Evolutionary conservation across 2,113 vertebrate species (phyloP).

Genomic region (Himantopus leucocephalus): DNA sequence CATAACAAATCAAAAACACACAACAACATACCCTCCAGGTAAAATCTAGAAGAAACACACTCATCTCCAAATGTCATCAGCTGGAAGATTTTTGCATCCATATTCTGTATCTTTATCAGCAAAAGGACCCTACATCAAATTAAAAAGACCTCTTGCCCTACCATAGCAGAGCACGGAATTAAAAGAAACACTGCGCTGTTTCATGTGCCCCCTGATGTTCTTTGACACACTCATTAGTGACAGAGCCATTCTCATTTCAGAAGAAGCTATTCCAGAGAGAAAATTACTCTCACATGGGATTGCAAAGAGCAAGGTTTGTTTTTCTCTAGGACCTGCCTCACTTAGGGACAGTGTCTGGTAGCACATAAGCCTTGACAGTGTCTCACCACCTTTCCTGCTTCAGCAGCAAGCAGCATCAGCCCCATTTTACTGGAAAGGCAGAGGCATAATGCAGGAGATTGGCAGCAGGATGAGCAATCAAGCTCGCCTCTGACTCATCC

Average conservation of each 20-base stretch:
- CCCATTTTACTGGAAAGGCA: neutral
- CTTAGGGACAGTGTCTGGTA: neutral
- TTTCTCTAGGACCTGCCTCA: neutral
- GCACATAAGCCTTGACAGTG: neutral
- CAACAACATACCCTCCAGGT: neutral
- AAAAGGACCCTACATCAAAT: neutral
- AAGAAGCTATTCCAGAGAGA: neutral
- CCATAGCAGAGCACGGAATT: neutral
- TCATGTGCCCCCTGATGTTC: neutral
- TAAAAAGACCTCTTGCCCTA: neutral
- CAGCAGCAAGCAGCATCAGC: neutral
- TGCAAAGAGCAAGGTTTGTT: neutral
- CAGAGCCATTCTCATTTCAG: neutral
- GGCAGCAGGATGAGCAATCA: neutral
- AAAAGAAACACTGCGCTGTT: neutral
- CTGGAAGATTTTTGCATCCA: neutral
- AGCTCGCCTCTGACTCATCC: neutral
- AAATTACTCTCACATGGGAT: neutral
- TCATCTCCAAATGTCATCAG: slow-evolving; percentile 3
- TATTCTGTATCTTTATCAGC: neutral
- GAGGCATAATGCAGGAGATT: neutral
- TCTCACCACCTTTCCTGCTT: neutral
- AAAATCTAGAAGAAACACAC: neutral
- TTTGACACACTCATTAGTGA: neutral
- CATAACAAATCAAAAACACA: slow-evolving; percentile 9